These are phyloP conservation scores for Brachirus orientalis DNA, from an alignment of 2,113 vertebrate species.

Conservation along the genomic window DNA sequence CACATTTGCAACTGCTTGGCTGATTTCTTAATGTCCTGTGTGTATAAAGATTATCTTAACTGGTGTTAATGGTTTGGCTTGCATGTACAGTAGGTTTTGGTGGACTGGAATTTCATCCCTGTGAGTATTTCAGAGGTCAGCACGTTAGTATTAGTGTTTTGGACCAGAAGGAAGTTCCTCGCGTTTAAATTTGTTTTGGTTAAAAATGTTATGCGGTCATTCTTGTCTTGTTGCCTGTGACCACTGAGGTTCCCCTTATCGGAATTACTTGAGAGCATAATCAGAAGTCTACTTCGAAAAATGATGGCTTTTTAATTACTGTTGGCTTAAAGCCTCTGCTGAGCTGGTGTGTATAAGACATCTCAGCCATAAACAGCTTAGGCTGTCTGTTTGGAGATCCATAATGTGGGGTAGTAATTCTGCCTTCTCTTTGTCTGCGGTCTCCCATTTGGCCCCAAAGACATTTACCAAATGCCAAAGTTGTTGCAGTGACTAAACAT, in stretches of 20 bases:
- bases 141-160: constrained; percentile 28
- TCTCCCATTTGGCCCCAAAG: constrained; percentile 59
- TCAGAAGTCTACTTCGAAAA: constrained; percentile 55
- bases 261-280: constrained; percentile 53
- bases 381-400: constrained; percentile 53
- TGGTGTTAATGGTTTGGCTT: constrained; percentile 48
- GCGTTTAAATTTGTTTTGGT: constrained; percentile 45
- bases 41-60: constrained; percentile 24
- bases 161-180: constrained; percentile 29
- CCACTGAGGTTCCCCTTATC: constrained; percentile 56
- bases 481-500: constrained; percentile 62
- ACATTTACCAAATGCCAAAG: constrained; percentile 65
- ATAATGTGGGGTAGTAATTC: constrained; percentile 59
- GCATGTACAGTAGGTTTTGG: constrained; percentile 9
- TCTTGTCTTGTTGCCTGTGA: constrained; percentile 56
- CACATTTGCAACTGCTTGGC: constrained; percentile 32
- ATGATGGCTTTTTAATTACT: constrained; percentile 61
- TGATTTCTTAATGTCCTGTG: constrained; percentile 7
- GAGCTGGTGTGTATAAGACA: constrained; percentile 43
- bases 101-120: constrained; percentile 25
- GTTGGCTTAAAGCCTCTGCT: constrained; percentile 46
- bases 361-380: constrained; percentile 54
- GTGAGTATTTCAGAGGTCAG: constrained; percentile 41
- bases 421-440: constrained; percentile 72
- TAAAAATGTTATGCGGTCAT: constrained; percentile 52